Evolutionary conservation across 2,888 invertebrate species (phyloP), one percentile per base, ranked within the genome.

Genomic region (Pachliopta kotzebuea): DNA sequence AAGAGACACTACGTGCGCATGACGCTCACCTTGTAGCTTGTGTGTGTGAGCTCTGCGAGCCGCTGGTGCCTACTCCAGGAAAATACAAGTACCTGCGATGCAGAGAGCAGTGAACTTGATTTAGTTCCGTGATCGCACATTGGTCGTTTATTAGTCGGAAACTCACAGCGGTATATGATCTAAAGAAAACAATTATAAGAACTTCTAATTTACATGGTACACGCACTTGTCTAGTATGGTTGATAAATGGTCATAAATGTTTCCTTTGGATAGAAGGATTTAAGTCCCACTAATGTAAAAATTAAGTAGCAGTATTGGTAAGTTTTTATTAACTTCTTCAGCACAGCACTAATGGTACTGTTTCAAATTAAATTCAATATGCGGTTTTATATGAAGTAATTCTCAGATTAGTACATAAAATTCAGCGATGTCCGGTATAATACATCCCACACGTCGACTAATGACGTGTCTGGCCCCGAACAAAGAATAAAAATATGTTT

Each of bases 1-100:
- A 55, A 56, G 45, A 62, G 69, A 56, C 64, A 67, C 68, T 60
- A 56, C 60, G 78, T 79, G 75, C 74, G 80, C 80, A 79, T 76
- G 68, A 63, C 70, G 70, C 53, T 68, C 68, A 66, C 68, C 68
- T 71, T 71, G 56, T 68, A 58, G 66, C 63, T 68, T 65, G 68
- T 65, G 65, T 66, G 65, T 65, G 61, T 61, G 50, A 66, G 54
- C 63, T 67, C 67, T 55, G 59, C 62, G 57, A 50, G 60, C 52
- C 56, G 60, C 63, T 68, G 63, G 67, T 67, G 67, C 68, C 56
- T 62, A 65, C 68, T 62, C 59, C 60, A 37, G 60, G 62, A 55
- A 66, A 37, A 50, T 53, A 58, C 53, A 63, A 62, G 63, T 60
- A 63, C 62, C 61, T 60, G 66, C 45, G 52, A 53, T 29, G 56